Percentiles rank a stretch among this genome's conserved stretches.
These are phyloP conservation scores for Amazona guildingii DNA, from an alignment of 2,113 vertebrate genomes.

Conservation along the genomic window DNA sequence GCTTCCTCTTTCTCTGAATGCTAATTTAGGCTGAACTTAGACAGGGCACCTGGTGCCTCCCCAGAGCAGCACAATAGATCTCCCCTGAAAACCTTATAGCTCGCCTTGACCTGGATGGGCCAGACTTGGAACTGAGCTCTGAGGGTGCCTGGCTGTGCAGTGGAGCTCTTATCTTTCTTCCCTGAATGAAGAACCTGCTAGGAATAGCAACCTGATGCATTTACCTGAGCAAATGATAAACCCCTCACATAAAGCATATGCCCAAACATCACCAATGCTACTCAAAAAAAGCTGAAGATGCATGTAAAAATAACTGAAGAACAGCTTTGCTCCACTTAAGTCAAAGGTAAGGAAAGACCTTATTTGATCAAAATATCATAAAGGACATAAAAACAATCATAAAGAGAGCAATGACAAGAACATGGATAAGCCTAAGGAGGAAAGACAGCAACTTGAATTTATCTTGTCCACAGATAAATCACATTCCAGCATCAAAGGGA, in stretches of 20 bases:
- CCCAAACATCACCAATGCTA: rapidly evolving
- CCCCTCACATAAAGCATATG: neutral
- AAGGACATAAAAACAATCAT: neutral
- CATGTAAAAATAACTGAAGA: neutral
- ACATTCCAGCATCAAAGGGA: neutral
- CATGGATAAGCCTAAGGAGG: neutral
- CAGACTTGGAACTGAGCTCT: neutral
- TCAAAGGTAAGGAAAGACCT: neutral
- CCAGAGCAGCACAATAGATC: neutral
- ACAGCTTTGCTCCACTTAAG: neutral
- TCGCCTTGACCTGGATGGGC: neutral
- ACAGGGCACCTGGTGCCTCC: neutral
- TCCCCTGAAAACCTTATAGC: neutral
- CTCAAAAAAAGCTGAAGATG: neutral
- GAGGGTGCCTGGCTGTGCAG: neutral
- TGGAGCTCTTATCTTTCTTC: neutral
- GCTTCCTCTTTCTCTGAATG: neutral
- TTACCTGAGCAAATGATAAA: neutral
- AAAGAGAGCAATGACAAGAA: neutral
- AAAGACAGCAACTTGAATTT: neutral
- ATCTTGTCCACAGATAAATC: neutral
- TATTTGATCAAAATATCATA: neutral
- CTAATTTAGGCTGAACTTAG: neutral
- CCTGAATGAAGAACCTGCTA: neutral
- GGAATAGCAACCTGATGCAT: neutral